phyloP scores from a whole-genome alignment of 2,797 vertebrate genomes.

The Atherinosoma microstoma region DNA sequence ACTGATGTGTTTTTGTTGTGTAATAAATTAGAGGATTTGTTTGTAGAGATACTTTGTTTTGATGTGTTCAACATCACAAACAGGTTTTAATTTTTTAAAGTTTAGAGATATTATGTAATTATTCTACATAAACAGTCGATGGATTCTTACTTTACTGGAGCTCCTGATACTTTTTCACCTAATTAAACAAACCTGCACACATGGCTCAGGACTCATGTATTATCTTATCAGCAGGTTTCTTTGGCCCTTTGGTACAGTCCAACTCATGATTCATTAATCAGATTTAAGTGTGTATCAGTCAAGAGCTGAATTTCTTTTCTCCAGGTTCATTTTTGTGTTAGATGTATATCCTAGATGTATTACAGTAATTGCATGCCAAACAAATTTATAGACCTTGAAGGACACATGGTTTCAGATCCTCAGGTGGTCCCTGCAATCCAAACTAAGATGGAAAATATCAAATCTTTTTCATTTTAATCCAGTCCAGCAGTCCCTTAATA shows the following conservation, averaged over 20 bases:
- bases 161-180: slow-evolving; percentile 10
- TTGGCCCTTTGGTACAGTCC: neutral
- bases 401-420: no score
- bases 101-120: neutral
- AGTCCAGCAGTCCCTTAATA: no score
- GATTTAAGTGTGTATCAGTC: neutral
- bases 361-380: no score
- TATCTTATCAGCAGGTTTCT: neutral
- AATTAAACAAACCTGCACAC: slow-evolving; percentile 1
- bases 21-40: neutral
- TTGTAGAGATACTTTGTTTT: neutral
- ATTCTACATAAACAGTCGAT: no score
- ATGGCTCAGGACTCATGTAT: neutral
- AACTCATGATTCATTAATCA: neutral
- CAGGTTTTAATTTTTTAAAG: neutral
- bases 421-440: no score
- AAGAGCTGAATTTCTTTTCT: neutral
- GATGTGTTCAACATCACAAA: neutral
- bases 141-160: neutral
- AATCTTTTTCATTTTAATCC: no score
- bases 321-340: no score
- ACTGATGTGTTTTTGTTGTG: no score
- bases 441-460: no score
- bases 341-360: no score
- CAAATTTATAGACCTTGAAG: no score